A percentile compares a stretch with the other conserved stretches of the same genome.
Conservation (phyloP, 2,888 invertebrate genomes). For the Proisotoma minuta region DNA sequence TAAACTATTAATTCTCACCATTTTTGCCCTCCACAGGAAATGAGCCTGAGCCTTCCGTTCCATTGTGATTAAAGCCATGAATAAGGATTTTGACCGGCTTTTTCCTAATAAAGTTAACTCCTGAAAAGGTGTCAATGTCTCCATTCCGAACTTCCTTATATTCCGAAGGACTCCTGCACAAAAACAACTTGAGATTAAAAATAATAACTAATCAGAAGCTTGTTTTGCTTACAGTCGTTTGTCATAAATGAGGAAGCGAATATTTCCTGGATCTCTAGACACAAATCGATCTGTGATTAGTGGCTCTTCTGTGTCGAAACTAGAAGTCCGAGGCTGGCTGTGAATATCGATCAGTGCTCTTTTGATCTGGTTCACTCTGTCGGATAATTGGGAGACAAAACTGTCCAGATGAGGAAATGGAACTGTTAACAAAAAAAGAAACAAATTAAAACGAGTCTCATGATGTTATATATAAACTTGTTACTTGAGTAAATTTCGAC, state of each 20-base stretch:
- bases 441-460: neutral
- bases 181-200: neutral
- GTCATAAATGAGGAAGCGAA: conserved; percentile 24
- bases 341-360: neutral
- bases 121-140: conserved; percentile 13
- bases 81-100: conserved; percentile 29
- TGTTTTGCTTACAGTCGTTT: conserved; percentile 21
- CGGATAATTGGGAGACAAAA: conserved; percentile 8
- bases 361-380: conserved; percentile 6
- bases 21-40: conserved; percentile 35
- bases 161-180: conserved; percentile 22
- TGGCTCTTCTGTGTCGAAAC: neutral
- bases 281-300: conserved; percentile 15
- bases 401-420: conserved; percentile 1
- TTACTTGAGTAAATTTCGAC: too few species aligned
- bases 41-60: conserved; percentile 16
- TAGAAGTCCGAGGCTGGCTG: neutral
- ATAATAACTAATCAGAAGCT: too few species aligned
- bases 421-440: neutral
- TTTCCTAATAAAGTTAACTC: neutral
- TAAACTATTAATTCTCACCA: too few species aligned
- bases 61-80: conserved; percentile 36
- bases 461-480: too few species aligned
- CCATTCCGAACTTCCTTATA: conserved; percentile 21
- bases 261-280: conserved; percentile 27